These are phyloP conservation scores for Trachymyrmex cornetzi DNA, from an alignment of 1,140 invertebrate species.

Conservation along the genomic window DNA sequence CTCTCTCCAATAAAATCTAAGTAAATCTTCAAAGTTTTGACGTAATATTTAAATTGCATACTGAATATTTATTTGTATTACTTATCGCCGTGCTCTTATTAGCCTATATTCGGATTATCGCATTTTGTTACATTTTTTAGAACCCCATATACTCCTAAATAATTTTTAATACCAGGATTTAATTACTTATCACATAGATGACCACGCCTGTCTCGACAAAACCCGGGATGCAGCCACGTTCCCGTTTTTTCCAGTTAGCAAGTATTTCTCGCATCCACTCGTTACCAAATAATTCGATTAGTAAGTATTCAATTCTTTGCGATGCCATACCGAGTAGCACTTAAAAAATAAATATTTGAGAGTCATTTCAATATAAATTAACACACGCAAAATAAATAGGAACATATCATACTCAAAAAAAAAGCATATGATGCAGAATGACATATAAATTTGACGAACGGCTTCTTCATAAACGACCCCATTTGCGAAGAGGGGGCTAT, in stretches of 20 bases:
- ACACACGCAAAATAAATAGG: neutral
- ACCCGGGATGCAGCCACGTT: slow-evolving; percentile 94
- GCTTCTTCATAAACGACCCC: slow-evolving; percentile 95
- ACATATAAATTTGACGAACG: slow-evolving; percentile 97
- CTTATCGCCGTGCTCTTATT: no score
- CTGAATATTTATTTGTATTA: no score
- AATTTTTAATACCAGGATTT: neutral
- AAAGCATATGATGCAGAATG: slow-evolving; percentile 96
- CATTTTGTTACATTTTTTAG: no score
- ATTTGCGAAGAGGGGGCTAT: slow-evolving; percentile 93
- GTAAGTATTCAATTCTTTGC: slow-evolving; percentile 92
- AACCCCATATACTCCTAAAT: no score
- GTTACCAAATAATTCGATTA: slow-evolving; percentile 92
- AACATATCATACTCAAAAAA: slow-evolving; percentile 92
- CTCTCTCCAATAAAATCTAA: no score
- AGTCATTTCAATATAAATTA: neutral
- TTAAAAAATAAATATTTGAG: slow-evolving; percentile 78
- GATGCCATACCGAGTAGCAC: slow-evolving; percentile 94
- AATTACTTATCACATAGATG: slow-evolving; percentile 94
- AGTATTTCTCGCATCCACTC: slow-evolving; percentile 91
- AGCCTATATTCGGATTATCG: no score
- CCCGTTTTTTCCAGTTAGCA: slow-evolving; percentile 91
- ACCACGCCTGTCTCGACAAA: slow-evolving; percentile 94
- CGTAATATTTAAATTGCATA: no score
- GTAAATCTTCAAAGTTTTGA: no score